Percentiles rank a stretch among this genome's conserved stretches.
Evolutionary conservation across 2,113 vertebrate genomes (phyloP).

Genomic region (Varanus salvator): DNA sequence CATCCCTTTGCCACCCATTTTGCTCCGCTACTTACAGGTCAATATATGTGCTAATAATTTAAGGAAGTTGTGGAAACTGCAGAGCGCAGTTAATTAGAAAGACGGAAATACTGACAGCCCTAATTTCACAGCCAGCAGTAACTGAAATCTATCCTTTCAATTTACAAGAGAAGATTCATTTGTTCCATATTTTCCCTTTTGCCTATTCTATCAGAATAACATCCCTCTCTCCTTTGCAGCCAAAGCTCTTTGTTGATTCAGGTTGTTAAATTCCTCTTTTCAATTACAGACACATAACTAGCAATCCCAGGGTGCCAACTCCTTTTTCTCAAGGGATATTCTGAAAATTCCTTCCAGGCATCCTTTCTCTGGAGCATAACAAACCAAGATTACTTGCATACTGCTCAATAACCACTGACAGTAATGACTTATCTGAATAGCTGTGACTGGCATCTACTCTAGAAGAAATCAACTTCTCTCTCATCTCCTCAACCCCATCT

Average conservation of each 20-base stretch:
- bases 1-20: not conserved
- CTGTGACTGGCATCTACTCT: not conserved
- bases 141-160: not conserved
- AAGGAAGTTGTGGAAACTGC: not conserved
- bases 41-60: not conserved
- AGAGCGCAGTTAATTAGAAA: not conserved
- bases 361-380: conserved; percentile 3
- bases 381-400: conserved; percentile 3
- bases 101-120: not conserved
- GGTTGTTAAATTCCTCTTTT: not conserved
- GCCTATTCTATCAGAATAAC: not conserved
- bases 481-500: not conserved
- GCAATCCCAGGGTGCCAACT: not conserved
- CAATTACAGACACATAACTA: conserved; percentile 14
- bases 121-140: not conserved
- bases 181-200: not conserved
- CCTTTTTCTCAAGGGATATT: conserved; percentile 13
- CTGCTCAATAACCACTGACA: conserved; percentile 5
- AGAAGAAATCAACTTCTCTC: not conserved
- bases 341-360: not conserved
- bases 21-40: not conserved
- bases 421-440: conserved; percentile 18
- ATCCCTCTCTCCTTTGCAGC: not conserved
- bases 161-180: not conserved
- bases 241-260: conserved; percentile 13